Percentiles rank a stretch among this genome's conserved stretches.
phyloP scores from a whole-genome alignment of 2,797 vertebrate genomes.

The Vespertilio murinus region DNA sequence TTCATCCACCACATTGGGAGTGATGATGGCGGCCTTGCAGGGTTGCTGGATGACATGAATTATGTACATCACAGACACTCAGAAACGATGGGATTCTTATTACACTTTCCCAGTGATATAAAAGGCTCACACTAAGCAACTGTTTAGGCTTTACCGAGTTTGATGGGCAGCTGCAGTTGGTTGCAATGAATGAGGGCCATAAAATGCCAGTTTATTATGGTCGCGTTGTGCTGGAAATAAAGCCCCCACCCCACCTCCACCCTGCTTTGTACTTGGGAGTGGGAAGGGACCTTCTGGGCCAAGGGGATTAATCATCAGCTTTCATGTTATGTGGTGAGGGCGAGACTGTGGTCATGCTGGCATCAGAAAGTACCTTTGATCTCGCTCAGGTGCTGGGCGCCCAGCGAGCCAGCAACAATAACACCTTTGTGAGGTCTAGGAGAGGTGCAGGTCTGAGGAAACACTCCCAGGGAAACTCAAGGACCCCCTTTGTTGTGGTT shows the following conservation, averaged over 20 bases:
- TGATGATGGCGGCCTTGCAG: not conserved
- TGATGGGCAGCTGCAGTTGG: conserved; percentile 85
- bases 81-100: conserved; percentile 2
- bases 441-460: conserved; percentile 77
- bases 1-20: not conserved
- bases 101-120: not conserved
- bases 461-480: conserved; percentile 83
- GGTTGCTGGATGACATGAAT: not conserved
- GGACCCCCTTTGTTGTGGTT: conserved; percentile 86
- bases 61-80: not conserved
- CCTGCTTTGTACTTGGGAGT: conserved; percentile 68
- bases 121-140: conserved; percentile 71
- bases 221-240: conserved; percentile 82
- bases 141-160: conserved; percentile 80
- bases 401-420: conserved; percentile 83
- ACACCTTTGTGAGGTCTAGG: conserved; percentile 87
- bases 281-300: conserved; percentile 82
- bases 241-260: conserved; percentile 48
- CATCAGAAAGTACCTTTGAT: conserved; percentile 82
- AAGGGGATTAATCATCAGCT: conserved; percentile 84
- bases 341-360: conserved; percentile 85
- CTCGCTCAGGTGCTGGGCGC: conserved; percentile 82
- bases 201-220: conserved; percentile 85
- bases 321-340: conserved; percentile 86
- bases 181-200: conserved; percentile 83